A percentile compares a stretch with the other conserved stretches of the same genome.
Conservation (phyloP, 92 coral and sea anemone species). For the Palythoa grandis region DNA sequence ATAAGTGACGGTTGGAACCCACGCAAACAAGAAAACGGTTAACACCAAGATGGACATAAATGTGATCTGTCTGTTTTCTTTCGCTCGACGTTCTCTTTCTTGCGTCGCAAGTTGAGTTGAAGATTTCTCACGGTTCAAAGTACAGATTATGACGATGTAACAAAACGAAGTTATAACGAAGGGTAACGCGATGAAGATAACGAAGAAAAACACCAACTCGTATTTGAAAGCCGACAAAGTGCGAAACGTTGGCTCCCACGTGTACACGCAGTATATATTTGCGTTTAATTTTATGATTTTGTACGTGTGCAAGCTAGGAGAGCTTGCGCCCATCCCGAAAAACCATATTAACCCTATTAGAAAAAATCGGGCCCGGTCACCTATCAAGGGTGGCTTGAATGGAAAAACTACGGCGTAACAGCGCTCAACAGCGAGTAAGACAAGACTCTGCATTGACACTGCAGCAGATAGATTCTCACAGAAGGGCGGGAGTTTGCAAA, state of each 20-base stretch:
- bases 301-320: conserved; percentile 28
- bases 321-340: conserved; percentile 23
- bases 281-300: background rate
- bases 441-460: conserved; percentile 44
- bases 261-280: background rate
- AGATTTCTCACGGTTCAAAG: conserved; percentile 33
- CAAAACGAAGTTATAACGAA: conserved; percentile 12
- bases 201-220: conserved; percentile 22
- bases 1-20: conserved; percentile 15
- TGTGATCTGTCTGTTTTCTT: conserved; percentile 41
- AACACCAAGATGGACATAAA: conserved; percentile 32
- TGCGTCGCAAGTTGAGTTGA: conserved; percentile 31
- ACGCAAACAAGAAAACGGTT: conserved; percentile 5
- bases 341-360: conserved; percentile 18
- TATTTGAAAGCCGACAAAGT: conserved; percentile 23
- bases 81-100: conserved; percentile 28
- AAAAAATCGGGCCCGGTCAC: conserved; percentile 19
- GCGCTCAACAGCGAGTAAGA: conserved; percentile 29
- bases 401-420: conserved; percentile 41
- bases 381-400: conserved; percentile 17
- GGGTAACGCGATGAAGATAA: conserved; percentile 19
- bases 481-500: conserved; percentile 34
- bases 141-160: conserved; percentile 14
- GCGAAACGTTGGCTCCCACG: conserved; percentile 20
- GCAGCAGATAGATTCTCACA: conserved; percentile 40